Evolutionary conservation across 1,140 invertebrate genomes (phyloP).

Genomic region (Stegodyphus mimosarum): DNA sequence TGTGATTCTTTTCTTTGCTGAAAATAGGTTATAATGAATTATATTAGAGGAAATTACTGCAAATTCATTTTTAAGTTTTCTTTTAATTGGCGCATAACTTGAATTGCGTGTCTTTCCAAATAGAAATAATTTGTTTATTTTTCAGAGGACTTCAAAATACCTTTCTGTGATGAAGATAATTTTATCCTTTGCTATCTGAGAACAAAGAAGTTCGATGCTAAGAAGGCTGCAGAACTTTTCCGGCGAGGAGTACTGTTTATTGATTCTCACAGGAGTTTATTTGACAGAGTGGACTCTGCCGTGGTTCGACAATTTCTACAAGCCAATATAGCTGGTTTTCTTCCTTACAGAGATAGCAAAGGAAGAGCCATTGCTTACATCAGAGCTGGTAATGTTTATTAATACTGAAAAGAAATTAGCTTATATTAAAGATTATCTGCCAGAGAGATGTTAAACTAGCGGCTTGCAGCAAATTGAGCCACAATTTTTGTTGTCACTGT

Average conservation of each 20-base stretch:
- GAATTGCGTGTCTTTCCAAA: no score
- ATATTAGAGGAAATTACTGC: no score
- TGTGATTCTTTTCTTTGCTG: no score
- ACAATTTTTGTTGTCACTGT: no score
- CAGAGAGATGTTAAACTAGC: no score
- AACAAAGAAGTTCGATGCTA: background rate
- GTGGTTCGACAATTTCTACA: background rate
- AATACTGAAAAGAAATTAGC: no score
- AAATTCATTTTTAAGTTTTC: no score
- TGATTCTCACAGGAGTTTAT: background rate
- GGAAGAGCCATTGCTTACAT: background rate
- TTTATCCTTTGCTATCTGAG: constrained; percentile 9
- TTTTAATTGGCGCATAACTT: no score
- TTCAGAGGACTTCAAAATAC: background rate
- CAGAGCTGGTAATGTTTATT: background rate
- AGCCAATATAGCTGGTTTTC: background rate
- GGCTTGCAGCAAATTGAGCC: no score
- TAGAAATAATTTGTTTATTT: background rate
- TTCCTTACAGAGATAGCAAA: background rate
- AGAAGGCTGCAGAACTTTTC: background rate
- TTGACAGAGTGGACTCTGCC: background rate
- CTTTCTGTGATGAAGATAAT: background rate
- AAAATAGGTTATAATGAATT: no score
- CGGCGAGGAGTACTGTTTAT: background rate
- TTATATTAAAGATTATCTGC: no score